Evolutionary conservation across 2,888 invertebrate genomes (phyloP), one percentile per base, ranked within the genome.

Genomic region (Campopleginae sp.): DNA sequence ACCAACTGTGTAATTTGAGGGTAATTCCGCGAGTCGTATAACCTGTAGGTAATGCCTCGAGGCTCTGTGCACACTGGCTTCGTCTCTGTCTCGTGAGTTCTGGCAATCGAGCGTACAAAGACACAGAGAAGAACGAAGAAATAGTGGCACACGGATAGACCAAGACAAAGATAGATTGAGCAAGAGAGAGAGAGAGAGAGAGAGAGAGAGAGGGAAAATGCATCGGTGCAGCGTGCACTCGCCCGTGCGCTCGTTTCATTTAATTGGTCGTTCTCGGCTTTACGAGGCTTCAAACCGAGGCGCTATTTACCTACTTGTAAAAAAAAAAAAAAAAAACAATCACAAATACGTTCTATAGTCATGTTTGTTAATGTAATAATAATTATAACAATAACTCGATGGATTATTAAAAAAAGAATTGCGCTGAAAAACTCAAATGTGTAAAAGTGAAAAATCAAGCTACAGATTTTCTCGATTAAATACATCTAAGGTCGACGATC

Each of bases 231-330:
- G 87, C 61, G 70, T 74, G 66, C 54, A 75, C 75, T 80, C 72
- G 66, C 80, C 63, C 74, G 80, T 82, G 65, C 87, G 90, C 89
- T 91, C 92, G 92, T 91, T 91, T 90, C 91, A 89, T 92, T 92
- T 92, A 92, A 92, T 92, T 92, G 92, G 91, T 91, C 92, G 92
- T 92, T 92, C 89, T 90, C 87, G 87, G 89, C 89, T 91, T 92
- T 92, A 92, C 91, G 92, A 92, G 91, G 89, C 88, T 89, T 90
- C 90, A 89, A 85, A 90, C 87, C 88, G 90, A 89, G 90, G 88
- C 78, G 82, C 82, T 78, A 85, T 82, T 66, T 72, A 74, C 83
- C 66, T 54, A 66, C 66, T 80, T 71, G 33, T 70, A 63, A 80
- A 44, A 31, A 38, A 38, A 38, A 38, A 38, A 10, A 63, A 80